These are phyloP conservation scores for Brachionus rotundiformis DNA, from an alignment of 1,140 invertebrate species.

Conservation along the genomic window DNA sequence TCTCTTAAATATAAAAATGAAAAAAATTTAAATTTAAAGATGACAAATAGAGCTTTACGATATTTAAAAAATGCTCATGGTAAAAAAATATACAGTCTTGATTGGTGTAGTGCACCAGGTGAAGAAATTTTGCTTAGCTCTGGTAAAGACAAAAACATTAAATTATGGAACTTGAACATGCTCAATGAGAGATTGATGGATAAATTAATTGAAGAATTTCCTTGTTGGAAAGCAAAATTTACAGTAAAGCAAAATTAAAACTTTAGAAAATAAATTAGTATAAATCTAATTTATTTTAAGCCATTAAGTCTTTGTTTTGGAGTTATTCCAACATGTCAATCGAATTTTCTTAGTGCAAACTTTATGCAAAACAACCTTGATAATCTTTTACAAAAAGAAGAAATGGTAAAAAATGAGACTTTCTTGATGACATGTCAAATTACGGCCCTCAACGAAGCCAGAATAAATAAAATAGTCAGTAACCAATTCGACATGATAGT, in stretches of 20 bases:
- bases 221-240: conserved; percentile 42
- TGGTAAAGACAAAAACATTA: conserved; percentile 7
- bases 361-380: neutral
- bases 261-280: no score
- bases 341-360: conserved; percentile 1
- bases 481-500: conserved; percentile 35
- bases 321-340: conserved; percentile 7
- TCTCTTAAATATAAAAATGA: neutral
- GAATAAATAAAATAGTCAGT: conserved; percentile 1
- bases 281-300: conserved; percentile 8
- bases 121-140: conserved; percentile 41
- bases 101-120: conserved; percentile 6
- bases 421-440: conserved; percentile 36
- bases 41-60: neutral
- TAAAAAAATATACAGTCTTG: conserved; percentile 27
- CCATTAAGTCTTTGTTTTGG: conserved; percentile 30
- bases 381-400: neutral
- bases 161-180: conserved; percentile 42
- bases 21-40: neutral
- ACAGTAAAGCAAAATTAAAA: neutral
- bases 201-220: conserved; percentile 21
- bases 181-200: conserved; percentile 32
- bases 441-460: neutral
- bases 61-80: conserved; percentile 15
- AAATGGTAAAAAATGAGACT: neutral